Evolutionary conservation across 2,888 invertebrate genomes (phyloP), one percentile per base, ranked within the genome.

Genomic region (Eupithecia tripunctaria): DNA sequence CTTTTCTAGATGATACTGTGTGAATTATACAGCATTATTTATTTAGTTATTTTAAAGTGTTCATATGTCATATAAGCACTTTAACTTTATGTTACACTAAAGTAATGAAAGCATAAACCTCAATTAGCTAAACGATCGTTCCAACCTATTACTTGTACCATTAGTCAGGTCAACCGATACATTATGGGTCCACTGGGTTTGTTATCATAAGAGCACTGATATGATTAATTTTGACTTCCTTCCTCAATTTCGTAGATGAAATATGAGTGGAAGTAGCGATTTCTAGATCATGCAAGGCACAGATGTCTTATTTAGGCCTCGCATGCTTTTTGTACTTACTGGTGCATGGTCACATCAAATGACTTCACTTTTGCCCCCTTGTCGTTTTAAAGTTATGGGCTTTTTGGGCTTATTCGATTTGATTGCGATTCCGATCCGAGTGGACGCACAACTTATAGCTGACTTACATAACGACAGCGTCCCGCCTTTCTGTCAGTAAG

Each of bases 61-160:
- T 36, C 36, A 10, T 10, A 36, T 36, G n/a, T n/a, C n/a, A n/a
- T 36, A 36, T 36, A 10, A 41, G 38, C 38, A 10, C 38, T 41
- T 41, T 41, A 43, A 18, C 18, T 18, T 15, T 43, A 43, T 29
- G 32, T 60, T 29, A 29, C 27, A 15, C 15, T 14, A 4, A 8
- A 29, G 27, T 18, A 60, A 18, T 32, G n/a, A n/a, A n/a, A 32
- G 32, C 6, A 32, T 32, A n/a, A n/a, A 60, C 29, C 60, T 29
- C 18, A 60, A 32, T 36, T n/a, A 32, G 36, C 62, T 63, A 56
- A 56, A 25, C 29, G 62, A 32, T 32, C 62, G n/a, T 10, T 62
- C n/a, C 15, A 63, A 63, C 36, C 62, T 36, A 63, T 63, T 36
- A 63, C 62, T 36, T 63, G 36, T 32, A 36, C 27, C 60, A 60